Evolutionary conservation across 2,888 invertebrate genomes (phyloP).

Genomic region (Pachydiplax longipennis): DNA sequence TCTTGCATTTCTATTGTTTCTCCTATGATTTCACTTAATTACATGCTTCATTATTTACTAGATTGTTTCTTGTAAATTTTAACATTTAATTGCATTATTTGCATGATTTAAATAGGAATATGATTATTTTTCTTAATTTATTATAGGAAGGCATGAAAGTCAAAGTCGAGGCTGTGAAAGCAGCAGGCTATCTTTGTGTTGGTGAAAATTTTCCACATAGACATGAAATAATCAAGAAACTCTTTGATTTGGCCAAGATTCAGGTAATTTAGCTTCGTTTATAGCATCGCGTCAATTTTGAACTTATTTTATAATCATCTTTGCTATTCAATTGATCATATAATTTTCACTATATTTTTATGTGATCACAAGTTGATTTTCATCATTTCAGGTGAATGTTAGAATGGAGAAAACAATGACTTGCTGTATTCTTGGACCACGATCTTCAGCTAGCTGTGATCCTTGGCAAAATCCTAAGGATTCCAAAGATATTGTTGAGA

Average conservation of each 20-base stretch:
- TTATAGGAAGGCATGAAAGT: slow-evolving; percentile 52
- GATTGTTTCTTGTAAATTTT: too few relatives aligned
- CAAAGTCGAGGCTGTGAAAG: slow-evolving; percentile 77
- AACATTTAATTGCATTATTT: too few relatives aligned
- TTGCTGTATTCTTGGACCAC: slow-evolving; percentile 10
- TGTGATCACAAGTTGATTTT: too few relatives aligned
- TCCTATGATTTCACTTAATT: too few relatives aligned
- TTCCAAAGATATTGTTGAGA: neutral
- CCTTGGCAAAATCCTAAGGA: slow-evolving; percentile 4
- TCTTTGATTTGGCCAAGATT: slow-evolving; percentile 77
- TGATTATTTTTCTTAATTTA: too few relatives aligned
- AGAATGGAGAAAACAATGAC: slow-evolving; percentile 36
- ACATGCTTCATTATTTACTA: too few relatives aligned
- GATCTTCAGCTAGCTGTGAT: slow-evolving; percentile 3
- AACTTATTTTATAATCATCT: neutral
- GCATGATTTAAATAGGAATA: too few relatives aligned
- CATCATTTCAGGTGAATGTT: neutral
- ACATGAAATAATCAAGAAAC: slow-evolving; percentile 74
- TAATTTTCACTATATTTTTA: neutral
- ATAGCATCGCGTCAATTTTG: neutral
- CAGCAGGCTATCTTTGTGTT: slow-evolving; percentile 81
- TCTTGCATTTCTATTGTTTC: too few relatives aligned
- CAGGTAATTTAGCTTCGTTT: slow-evolving; percentile 66
- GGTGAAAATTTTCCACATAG: slow-evolving; percentile 81
- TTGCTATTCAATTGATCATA: too few relatives aligned